phyloP scores from a whole-genome alignment of 2,888 invertebrate genomes.

The Drosophila pseudotakahashii region DNA sequence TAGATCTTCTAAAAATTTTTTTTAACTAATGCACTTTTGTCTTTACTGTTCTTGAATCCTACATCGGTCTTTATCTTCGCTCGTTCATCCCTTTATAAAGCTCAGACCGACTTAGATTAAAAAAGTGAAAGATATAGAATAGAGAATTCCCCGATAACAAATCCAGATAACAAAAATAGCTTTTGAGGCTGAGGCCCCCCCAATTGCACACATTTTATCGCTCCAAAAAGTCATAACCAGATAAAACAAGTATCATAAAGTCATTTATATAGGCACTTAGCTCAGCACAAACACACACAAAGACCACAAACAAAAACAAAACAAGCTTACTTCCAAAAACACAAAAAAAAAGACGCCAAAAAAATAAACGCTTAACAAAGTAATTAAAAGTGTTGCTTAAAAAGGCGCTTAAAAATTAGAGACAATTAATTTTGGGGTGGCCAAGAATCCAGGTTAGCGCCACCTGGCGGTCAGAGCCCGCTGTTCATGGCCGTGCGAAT shows the following conservation, averaged over 20 bases:
- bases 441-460: slow-evolving; percentile 9
- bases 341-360: neutral
- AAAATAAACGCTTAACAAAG: slow-evolving; percentile 5
- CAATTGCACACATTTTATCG: slow-evolving; percentile 5
- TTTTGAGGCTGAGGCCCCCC: neutral
- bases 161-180: slow-evolving; percentile 14
- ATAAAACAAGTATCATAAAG: slow-evolving; percentile 21
- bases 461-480: slow-evolving; percentile 60
- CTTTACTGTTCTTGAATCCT: neutral
- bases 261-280: slow-evolving; percentile 13
- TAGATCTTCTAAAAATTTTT: neutral
- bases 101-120: neutral
- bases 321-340: neutral
- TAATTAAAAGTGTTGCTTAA: slow-evolving; percentile 13
- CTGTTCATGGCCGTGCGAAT: slow-evolving; percentile 74
- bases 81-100: neutral
- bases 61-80: neutral
- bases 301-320: slow-evolving; percentile 17
- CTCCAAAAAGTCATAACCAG: slow-evolving; percentile 7
- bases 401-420: slow-evolving; percentile 16
- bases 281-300: slow-evolving; percentile 3
- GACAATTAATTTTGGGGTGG: slow-evolving; percentile 3
- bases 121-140: neutral
- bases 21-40: neutral
- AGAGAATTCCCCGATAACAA: slow-evolving; percentile 4